Evolutionary conservation across 1,140 invertebrate species (phyloP).

Genomic region (Halesus radiatus): DNA sequence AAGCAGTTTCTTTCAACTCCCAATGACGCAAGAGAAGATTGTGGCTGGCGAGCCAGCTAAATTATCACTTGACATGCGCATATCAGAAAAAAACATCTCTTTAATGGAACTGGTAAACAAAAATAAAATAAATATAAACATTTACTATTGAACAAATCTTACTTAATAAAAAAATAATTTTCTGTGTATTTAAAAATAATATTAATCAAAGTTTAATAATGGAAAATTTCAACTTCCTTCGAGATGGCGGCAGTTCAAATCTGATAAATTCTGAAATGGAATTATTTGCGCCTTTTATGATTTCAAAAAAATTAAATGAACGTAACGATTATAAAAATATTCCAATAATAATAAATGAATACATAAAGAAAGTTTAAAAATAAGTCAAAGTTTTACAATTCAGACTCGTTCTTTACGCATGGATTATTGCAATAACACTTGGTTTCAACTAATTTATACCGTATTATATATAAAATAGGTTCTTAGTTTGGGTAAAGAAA

Average conservation of each 20-base stretch:
- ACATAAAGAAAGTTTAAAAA: no score
- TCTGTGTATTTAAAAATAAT: neutral
- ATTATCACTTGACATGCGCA: slow-evolving; percentile 47
- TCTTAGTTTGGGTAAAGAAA: no score
- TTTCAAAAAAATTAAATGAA: no score
- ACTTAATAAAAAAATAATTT: neutral
- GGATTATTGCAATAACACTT: no score
- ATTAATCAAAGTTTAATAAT: neutral
- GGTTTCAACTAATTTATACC: no score
- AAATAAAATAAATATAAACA: neutral
- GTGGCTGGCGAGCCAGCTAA: slow-evolving; percentile 70
- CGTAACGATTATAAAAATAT: no score
- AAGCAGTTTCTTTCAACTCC: slow-evolving; percentile 3
- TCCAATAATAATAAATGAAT: no score
- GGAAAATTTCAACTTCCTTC: neutral
- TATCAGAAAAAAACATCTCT: slow-evolving; percentile 21
- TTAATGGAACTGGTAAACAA: slow-evolving; percentile 4
- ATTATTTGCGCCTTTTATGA: neutral
- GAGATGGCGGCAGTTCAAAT: neutral
- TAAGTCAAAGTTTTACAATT: no score
- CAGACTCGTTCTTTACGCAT: no score
- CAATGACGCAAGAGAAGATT: slow-evolving; percentile 68
- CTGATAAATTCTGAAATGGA: neutral
- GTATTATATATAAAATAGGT: no score
- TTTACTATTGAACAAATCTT: neutral